A percentile compares a stretch with the other conserved stretches of the same genome.
phyloP scores from a whole-genome alignment of 2,113 vertebrate species.

The Chloropsis cyanopogon region DNA sequence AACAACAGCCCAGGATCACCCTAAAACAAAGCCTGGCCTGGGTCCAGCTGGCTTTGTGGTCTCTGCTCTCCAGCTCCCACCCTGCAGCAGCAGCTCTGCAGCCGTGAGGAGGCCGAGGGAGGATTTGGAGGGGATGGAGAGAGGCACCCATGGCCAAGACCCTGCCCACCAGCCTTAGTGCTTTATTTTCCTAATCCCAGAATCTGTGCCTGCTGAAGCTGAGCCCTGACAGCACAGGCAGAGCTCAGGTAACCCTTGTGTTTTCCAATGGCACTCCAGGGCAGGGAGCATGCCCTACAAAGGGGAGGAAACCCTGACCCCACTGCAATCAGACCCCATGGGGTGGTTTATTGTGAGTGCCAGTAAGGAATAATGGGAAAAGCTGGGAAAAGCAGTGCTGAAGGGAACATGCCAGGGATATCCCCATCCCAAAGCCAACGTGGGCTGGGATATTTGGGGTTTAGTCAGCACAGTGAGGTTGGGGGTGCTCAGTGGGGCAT shows the following conservation, averaged over 20 bases:
- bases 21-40: fast-evolving
- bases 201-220: too few species aligned
- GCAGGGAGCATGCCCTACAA: background rate
- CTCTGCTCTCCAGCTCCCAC: background rate
- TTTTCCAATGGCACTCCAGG: background rate
- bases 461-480: too few species aligned
- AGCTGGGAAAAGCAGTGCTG: too few species aligned
- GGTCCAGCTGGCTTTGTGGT: too few species aligned
- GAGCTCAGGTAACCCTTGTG: background rate
- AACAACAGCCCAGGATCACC: too few species aligned
- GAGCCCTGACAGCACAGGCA: background rate
- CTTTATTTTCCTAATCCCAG: background rate
- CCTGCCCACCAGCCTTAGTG: background rate
- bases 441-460: background rate
- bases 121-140: background rate
- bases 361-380: background rate
- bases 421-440: too few species aligned
- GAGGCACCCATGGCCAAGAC: background rate
- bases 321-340: background rate
- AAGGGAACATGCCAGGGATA: fast-evolving
- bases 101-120: fast-evolving
- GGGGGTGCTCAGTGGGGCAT: background rate
- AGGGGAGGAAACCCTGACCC: background rate
- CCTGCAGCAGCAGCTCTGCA: background rate
- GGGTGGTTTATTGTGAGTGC: background rate